Percentiles rank a stretch among this genome's conserved stretches.
These are phyloP conservation scores for Festucalex cinctus DNA, from an alignment of 2,113 vertebrate genomes.

Conservation along the genomic window DNA sequence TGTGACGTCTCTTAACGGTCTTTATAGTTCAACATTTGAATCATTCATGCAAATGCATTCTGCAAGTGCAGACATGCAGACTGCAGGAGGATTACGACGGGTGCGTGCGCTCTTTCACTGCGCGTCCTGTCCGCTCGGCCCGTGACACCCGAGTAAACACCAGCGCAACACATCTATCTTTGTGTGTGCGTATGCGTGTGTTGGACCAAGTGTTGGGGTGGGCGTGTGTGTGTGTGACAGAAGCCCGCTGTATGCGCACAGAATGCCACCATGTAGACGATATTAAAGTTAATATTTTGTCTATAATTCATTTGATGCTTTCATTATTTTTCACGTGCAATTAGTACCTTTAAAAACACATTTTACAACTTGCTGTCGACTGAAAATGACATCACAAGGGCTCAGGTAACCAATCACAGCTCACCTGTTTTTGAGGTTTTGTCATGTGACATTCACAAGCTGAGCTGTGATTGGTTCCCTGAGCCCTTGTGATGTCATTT, in stretches of 20 bases:
- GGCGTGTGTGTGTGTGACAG: conserved; percentile 27
- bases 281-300: too few species aligned
- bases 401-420: too few species aligned
- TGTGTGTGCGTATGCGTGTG: conserved; percentile 27
- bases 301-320: too few species aligned
- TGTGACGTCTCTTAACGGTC: conserved; percentile 3
- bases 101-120: conserved; percentile 35
- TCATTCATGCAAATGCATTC: conserved; percentile 15
- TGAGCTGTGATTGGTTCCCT: too few species aligned
- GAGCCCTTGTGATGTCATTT: too few species aligned
- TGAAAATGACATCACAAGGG: too few species aligned
- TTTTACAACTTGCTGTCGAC: too few species aligned
- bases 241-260: conserved; percentile 40
- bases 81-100: conserved; percentile 27
- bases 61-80: conserved; percentile 41
- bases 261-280: conserved; percentile 28
- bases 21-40: conserved; percentile 32
- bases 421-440: too few species aligned
- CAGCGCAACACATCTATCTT: conserved; percentile 35
- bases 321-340: too few species aligned
- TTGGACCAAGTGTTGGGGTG: conserved; percentile 20
- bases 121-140: conserved; percentile 24
- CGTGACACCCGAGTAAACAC: conserved; percentile 41
- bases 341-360: too few species aligned
- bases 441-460: too few species aligned